Base-by-base conservation (phyloP, 2,888 invertebrate species). In the Microchrysa polita region DNA sequence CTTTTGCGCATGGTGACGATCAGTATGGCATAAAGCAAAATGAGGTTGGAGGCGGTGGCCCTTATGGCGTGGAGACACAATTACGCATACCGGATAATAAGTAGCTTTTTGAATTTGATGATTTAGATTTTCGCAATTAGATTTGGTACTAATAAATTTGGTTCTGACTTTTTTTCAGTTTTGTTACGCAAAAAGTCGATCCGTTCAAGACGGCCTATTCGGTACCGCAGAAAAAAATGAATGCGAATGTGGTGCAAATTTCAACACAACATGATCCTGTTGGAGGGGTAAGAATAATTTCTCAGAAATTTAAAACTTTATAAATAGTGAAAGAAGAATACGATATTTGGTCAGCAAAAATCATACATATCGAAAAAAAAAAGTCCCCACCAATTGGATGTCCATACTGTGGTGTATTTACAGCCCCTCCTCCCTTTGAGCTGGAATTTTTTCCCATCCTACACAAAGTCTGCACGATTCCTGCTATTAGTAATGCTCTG, bases 41-140 rank as follows among this genome's bases (percentile, higher is more conserved):
- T 72, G 89, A 89, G 77, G 87, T 86, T 34, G 88, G 89, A 76
- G 90, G 90, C 77, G 87, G 90, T 78, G 87, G 88, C 77, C 81
- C 88, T 42, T 90, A 90, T 90, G 90, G 90, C 59, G 85, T 90
- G 71, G 89, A 48, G 16, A 7, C 48, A 2, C 48, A 12, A 4
- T 10, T 48, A 48, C 48, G 48, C 2, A 12, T 48, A 2, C 48
- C 12, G 48, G 48, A 48, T n/a, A n/a, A 12, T 48, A 48, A n/a
- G 48, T 48, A 48, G 16, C 12, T 34, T 34, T n/a, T 34, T 16
- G 14, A 14, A 52, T 52, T 52, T 4, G 16, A 48, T 48, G 48
- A 48, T 48, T 7, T n/a, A 4, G 48, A 4, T 48, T n/a, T 48
- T 48, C 48, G 14, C 12, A 48, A 48, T 48, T n/a, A 12, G n/a